phyloP scores from a whole-genome alignment of 1,140 invertebrate genomes.

The Bemisia tabaci region DNA sequence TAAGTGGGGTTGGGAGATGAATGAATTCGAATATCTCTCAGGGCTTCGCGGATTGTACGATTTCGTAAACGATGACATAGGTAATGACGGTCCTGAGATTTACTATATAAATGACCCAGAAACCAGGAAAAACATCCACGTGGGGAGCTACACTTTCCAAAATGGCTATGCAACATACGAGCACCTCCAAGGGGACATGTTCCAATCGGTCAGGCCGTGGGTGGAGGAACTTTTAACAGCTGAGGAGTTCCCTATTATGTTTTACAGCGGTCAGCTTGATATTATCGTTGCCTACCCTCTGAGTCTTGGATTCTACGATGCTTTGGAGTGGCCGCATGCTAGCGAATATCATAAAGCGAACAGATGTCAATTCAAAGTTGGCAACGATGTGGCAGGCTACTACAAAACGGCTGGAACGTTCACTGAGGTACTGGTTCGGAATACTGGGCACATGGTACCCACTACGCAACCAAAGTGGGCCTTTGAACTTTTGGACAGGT shows the following conservation, averaged over 20 bases:
- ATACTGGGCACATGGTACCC: constrained; percentile 51
- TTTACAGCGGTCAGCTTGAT: constrained; percentile 72
- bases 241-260: constrained; percentile 44
- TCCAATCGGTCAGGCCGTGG: constrained; percentile 65
- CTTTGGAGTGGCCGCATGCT: constrained; percentile 31
- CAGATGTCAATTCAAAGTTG: constrained; percentile 26
- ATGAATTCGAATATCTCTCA: constrained; percentile 47
- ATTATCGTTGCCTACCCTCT: constrained; percentile 71
- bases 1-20: neutral
- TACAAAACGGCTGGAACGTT: constrained; percentile 41
- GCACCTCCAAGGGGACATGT: constrained; percentile 59
- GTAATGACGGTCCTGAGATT: constrained; percentile 17
- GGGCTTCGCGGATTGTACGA: constrained; percentile 31
- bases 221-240: constrained; percentile 48
- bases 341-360: constrained; percentile 29
- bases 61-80: constrained; percentile 39
- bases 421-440: constrained; percentile 44
- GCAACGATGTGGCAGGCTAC: constrained; percentile 35
- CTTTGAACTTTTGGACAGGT: constrained; percentile 24
- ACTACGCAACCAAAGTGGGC: constrained; percentile 47
- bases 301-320: constrained; percentile 51
- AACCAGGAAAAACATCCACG: constrained; percentile 25
- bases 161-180: constrained; percentile 44
- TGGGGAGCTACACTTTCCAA: constrained; percentile 18
- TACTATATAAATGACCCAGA: constrained; percentile 42